These are phyloP conservation scores for Formica exsecta DNA, from an alignment of 1,140 invertebrate species.

Conservation along the genomic window DNA sequence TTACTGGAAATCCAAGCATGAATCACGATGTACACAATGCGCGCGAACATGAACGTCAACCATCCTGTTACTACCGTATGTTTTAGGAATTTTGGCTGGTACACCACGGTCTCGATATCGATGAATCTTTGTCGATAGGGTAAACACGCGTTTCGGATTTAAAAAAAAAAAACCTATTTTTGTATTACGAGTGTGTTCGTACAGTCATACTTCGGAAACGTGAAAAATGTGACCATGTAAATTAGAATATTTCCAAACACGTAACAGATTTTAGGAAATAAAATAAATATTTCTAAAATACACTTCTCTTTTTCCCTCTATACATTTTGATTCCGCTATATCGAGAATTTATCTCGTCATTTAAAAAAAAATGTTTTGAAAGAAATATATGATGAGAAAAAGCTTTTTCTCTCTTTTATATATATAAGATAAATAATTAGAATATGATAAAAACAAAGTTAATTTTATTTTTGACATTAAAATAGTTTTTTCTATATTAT, in stretches of 20 bases:
- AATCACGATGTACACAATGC: slow-evolving; percentile 46
- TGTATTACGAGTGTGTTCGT: not conserved
- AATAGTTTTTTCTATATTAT: not conserved
- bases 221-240: slow-evolving; percentile 25
- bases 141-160: not conserved
- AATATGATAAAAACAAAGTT: too few species aligned
- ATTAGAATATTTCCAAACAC: slow-evolving; percentile 23
- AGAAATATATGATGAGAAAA: too few species aligned
- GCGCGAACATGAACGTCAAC: slow-evolving; percentile 26
- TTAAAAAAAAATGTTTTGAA: not conserved
- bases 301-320: too few species aligned
- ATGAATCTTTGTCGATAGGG: slow-evolving; percentile 26
- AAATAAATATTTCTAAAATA: slow-evolving; percentile 23
- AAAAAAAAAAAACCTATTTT: too few species aligned
- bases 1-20: slow-evolving; percentile 52
- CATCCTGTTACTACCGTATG: slow-evolving; percentile 30
- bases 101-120: slow-evolving; percentile 9
- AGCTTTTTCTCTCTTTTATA: too few species aligned
- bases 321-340: not conserved
- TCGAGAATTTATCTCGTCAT: not conserved
- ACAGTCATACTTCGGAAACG: not conserved
- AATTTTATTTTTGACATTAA: too few species aligned
- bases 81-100: slow-evolving; percentile 42
- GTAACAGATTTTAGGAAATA: not conserved
- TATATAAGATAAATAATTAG: too few species aligned